A percentile compares a stretch with the other conserved stretches of the same genome.
Evolutionary conservation across 2,113 vertebrate genomes (phyloP).

Genomic region (Puma concolor): DNA sequence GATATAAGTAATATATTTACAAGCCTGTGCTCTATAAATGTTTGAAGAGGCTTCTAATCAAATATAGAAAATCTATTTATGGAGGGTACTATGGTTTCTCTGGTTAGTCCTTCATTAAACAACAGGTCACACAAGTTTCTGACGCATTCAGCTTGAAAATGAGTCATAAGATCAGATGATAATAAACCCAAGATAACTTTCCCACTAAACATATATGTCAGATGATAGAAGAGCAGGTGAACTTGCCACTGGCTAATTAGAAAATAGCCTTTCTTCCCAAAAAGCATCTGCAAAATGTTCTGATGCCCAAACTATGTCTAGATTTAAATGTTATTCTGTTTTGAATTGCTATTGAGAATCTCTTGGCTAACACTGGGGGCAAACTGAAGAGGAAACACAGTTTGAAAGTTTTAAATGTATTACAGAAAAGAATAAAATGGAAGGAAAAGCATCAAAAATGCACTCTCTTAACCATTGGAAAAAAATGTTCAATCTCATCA

Average conservation of each 20-base stretch:
- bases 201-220: neutral
- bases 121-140: neutral
- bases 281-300: neutral
- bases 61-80: conserved; percentile 23
- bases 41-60: conserved; percentile 5
- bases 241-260: neutral
- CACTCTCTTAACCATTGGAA: neutral
- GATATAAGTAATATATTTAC: conserved; percentile 23
- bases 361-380: neutral
- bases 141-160: conserved; percentile 31
- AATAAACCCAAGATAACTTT: neutral
- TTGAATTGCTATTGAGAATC: neutral
- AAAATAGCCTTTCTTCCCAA: neutral
- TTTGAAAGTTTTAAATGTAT: neutral
- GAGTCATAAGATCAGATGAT: conserved; percentile 1
- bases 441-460: neutral
- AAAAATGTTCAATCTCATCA: neutral
- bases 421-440: neutral
- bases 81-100: neutral
- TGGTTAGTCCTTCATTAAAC: neutral
- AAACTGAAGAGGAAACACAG: neutral
- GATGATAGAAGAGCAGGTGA: neutral
- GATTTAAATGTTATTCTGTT: neutral
- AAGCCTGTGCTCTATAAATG: conserved; percentile 19
- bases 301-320: neutral